Base-by-base conservation (phyloP, 1,140 invertebrate species). In the Polypedilum pembai region DNA sequence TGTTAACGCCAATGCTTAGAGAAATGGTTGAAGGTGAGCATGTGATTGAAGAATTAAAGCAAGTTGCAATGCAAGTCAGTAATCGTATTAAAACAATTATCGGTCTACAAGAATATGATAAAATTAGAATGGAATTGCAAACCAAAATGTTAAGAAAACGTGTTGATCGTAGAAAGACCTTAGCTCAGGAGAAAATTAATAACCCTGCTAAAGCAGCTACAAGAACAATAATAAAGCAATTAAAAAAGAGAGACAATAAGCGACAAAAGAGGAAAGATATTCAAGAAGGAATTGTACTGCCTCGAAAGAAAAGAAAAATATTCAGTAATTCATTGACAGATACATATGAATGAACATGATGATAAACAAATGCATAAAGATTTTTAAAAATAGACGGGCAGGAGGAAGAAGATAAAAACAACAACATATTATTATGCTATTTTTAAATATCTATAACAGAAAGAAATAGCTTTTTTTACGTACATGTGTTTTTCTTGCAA, bases 141-240 rank as follows among this genome's bases (percentile, higher is more conserved):
- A 83, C 85, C 74, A 84, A 82, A 73, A 77, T 91, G 2, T 84
- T 87, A 73, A 83, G 86, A 8, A 88, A 85, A 75, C 85, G 86
- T 78, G 86, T 88, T 2, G 85, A 88, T 76, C 85, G 89, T 17
- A 92, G 90, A 78, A 87, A 87, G 76, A 77, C 84, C 21, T 84
- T 87, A 72, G 87, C 85, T 84, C 82, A 89, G 79, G 82, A 87
- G 80, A 85, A 85, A 76, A 86, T 94, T 0, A 87, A 86, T 0
- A 85, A 92, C 84, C 91, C 92, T 5, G 87, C 90, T 78, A 80
- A 85, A 72, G 88, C 88, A 45, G 91, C 90, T 0, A 89, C 89
- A 78, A 87, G 88, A 77, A 92, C 89, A 81, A 87, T 91, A 40
- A 85, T 86, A 73, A 87, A 85, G 77, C 87, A 91, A 76, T 82